Percentiles rank a stretch among this genome's conserved stretches.
phyloP scores from a whole-genome alignment of 2,113 vertebrate species.

The Neotoma lepida region DNA sequence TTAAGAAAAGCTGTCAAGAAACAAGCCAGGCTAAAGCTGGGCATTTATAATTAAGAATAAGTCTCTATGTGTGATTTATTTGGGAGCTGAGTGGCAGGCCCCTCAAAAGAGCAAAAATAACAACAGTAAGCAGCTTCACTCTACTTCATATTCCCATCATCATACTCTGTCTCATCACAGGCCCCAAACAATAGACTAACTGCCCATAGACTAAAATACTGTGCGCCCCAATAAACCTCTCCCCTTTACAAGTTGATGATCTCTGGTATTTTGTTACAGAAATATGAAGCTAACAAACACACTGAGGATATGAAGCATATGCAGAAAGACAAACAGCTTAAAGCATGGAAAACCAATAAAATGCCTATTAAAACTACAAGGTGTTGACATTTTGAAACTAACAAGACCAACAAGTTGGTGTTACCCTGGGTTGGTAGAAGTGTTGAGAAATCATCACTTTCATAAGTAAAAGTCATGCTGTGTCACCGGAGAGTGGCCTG shows the following conservation, averaged over 20 bases:
- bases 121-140: not conserved
- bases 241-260: not conserved
- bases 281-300: not conserved
- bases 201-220: not conserved
- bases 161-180: not conserved
- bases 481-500: not conserved
- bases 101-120: no score
- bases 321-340: not conserved
- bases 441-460: not conserved
- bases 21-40: no score
- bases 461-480: not conserved
- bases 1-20: no score
- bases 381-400: not conserved
- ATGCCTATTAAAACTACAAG: rapidly evolving
- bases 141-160: no score
- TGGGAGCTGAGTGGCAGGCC: no score
- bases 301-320: not conserved
- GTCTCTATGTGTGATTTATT: no score
- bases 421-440: not conserved
- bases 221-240: not conserved
- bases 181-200: not conserved
- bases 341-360: not conserved
- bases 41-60: no score
- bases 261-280: not conserved
- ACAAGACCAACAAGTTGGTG: not conserved